Conservation (phyloP, 2,888 invertebrate species). For the Aspidapion aeneum region DNA sequence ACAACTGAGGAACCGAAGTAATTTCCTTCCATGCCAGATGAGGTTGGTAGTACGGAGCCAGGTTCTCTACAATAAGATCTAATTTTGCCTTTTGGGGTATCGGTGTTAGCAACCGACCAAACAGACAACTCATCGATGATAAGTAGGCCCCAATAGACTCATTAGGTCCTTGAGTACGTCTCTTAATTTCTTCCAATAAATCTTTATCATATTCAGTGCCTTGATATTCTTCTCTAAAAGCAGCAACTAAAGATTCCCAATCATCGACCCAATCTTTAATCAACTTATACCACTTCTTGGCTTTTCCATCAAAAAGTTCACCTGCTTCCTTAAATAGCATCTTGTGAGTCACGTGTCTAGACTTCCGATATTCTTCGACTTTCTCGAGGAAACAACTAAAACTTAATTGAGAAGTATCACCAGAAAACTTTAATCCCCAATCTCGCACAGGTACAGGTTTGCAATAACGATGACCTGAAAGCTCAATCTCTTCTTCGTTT, state of each 20-base stretch:
- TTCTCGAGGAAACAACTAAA: slow-evolving; percentile 10
- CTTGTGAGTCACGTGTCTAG: slow-evolving; percentile 3
- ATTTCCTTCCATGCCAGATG: slow-evolving; percentile 1
- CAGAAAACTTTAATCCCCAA: slow-evolving; percentile 11
- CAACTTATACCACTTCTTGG: too few relatives aligned
- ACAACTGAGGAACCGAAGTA: background rate
- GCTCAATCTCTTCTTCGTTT: too few relatives aligned
- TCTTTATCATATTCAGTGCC: too few relatives aligned
- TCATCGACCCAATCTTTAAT: too few relatives aligned
- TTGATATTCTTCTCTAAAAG: too few relatives aligned
- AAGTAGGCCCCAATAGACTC: slow-evolving; percentile 22
- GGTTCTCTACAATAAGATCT: slow-evolving; percentile 11
- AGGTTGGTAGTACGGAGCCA: slow-evolving; percentile 6
- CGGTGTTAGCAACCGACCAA: slow-evolving; percentile 11
- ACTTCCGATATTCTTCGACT: slow-evolving; percentile 3
- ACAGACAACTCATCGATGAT: slow-evolving; percentile 16
- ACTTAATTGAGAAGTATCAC: background rate
- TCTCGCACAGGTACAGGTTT: slow-evolving; percentile 11
- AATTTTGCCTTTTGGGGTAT: slow-evolving; percentile 6
- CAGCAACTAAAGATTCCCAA: too few relatives aligned
- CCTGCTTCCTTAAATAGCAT: slow-evolving; percentile 9
- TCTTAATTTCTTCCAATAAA: slow-evolving; percentile 18
- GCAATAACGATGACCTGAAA: too few relatives aligned
- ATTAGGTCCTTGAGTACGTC: slow-evolving; percentile 17
- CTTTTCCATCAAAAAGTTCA: too few relatives aligned